phyloP scores from a whole-genome alignment of 2,888 invertebrate genomes.

The Sphinx pinastri region DNA sequence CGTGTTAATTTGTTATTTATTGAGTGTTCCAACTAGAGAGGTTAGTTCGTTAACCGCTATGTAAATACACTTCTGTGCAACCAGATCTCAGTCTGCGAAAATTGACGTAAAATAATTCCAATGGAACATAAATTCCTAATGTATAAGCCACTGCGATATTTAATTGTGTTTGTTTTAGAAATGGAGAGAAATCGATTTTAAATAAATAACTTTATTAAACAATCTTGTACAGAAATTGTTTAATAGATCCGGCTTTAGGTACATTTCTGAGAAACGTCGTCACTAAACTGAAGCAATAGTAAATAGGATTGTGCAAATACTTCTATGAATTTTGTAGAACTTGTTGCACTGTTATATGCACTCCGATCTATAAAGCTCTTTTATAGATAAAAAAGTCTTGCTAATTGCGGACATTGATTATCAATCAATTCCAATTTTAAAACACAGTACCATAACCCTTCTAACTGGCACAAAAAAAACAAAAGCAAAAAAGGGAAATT shows the following conservation, averaged over 20 bases:
- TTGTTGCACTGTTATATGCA: too few species aligned
- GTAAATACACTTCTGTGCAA: slow-evolving; percentile 26
- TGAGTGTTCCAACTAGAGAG: slow-evolving; percentile 34
- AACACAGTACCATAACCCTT: not conserved
- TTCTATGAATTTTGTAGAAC: not conserved
- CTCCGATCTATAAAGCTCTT: too few species aligned
- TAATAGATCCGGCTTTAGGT: not conserved
- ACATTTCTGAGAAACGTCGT: not conserved
- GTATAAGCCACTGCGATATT: slow-evolving; percentile 7
- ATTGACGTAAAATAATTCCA: slow-evolving; percentile 28
- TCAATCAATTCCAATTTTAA: too few species aligned
- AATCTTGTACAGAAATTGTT: not conserved
- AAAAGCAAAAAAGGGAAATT: slow-evolving; percentile 19
- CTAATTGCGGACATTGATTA: too few species aligned
- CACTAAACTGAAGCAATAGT: not conserved
- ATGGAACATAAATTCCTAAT: slow-evolving; percentile 22
- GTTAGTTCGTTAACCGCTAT: slow-evolving; percentile 31
- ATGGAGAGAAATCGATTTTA: slow-evolving; percentile 10
- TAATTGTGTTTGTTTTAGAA: slow-evolving; percentile 23
- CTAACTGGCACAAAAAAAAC: slow-evolving; percentile 1
- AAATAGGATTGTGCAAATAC: not conserved
- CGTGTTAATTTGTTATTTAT: slow-evolving; percentile 56
- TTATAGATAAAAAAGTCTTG: too few species aligned
- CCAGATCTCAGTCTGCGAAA: slow-evolving; percentile 23
- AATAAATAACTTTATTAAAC: slow-evolving; percentile 8